phyloP scores from a whole-genome alignment of 2,888 invertebrate genomes.

The Glaucopsyche alexis region DNA sequence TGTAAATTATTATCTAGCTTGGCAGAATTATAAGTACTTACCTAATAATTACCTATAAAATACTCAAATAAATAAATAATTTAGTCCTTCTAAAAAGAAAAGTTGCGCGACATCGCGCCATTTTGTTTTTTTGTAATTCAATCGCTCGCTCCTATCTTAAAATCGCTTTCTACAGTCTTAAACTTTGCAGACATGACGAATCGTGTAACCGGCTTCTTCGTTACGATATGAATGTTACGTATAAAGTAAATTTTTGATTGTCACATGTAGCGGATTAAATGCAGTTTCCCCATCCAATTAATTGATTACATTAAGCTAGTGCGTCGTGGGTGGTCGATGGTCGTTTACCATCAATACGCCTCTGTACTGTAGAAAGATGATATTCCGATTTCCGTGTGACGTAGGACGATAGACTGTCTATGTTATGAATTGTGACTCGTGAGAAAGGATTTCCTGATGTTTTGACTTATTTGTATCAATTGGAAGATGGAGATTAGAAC shows the following conservation, averaged over 20 bases:
- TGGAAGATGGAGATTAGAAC: not conserved
- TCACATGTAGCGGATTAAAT: not conserved
- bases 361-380: not conserved
- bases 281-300: not conserved
- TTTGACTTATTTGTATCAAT: not conserved
- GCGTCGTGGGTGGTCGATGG: not conserved
- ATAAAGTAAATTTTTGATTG: constrained; percentile 9
- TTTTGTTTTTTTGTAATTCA: too few relatives aligned
- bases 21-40: too few relatives aligned
- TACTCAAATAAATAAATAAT: too few relatives aligned
- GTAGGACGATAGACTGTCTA: not conserved
- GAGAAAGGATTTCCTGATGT: not conserved
- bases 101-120: too few relatives aligned
- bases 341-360: not conserved
- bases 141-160: too few relatives aligned
- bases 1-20: too few relatives aligned
- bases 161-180: not conserved
- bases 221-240: not conserved
- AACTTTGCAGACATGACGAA: not conserved
- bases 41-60: too few relatives aligned
- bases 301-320: not conserved
- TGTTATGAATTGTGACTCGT: too few relatives aligned
- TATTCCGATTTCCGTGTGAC: not conserved
- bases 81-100: too few relatives aligned
- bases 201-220: not conserved